Percentiles rank a stretch among this genome's conserved stretches.
phyloP scores from a whole-genome alignment of 2,797 vertebrate genomes.

The Mus spretus region DNA sequence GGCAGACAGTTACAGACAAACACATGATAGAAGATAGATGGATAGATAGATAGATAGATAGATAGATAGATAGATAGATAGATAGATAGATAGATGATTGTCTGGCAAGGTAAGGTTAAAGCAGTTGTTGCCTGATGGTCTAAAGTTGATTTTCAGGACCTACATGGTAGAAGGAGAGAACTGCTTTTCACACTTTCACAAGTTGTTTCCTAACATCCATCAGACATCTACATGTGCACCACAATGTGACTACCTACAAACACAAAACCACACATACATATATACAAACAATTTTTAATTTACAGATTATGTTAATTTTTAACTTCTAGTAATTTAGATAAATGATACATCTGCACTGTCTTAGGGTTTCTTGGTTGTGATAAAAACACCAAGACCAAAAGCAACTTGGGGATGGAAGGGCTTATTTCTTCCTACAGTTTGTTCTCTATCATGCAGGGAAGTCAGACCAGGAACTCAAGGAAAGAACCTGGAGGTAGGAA shows the following conservation, averaged over 20 bases:
- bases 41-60: neutral
- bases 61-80: neutral
- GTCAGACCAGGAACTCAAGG: neutral
- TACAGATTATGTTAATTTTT: neutral
- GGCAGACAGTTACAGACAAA: neutral
- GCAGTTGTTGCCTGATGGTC: neutral
- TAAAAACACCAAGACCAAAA: neutral
- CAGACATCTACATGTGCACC: neutral
- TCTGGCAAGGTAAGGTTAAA: neutral
- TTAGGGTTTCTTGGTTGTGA: neutral
- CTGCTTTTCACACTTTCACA: neutral
- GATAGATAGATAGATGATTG: neutral
- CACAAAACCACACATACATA: neutral
- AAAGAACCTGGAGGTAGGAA: neutral
- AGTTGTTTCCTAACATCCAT: neutral
- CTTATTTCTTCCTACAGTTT: neutral
- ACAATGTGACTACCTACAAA: too few relatives aligned
- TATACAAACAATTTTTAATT: neutral
- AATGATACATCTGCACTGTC: neutral
- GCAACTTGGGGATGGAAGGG: neutral
- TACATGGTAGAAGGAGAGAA: neutral
- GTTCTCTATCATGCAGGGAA: neutral
- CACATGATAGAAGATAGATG: neutral
- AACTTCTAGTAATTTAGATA: conserved; percentile 39
- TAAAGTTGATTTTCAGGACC: neutral